Evolutionary conservation across 2,888 invertebrate species (phyloP), one percentile per base, ranked within the genome.

Genomic region (Tuberolachnus salignus): DNA sequence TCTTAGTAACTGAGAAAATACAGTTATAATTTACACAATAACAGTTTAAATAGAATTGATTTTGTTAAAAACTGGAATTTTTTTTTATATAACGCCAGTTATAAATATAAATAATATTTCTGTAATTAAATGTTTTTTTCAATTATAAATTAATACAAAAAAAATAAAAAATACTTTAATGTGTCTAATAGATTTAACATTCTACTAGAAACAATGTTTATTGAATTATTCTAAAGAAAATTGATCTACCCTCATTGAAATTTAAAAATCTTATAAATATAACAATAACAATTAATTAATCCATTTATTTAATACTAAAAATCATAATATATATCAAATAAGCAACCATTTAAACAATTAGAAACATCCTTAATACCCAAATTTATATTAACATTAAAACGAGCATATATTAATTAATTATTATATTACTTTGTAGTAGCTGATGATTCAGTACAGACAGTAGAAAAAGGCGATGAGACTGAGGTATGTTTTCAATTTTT

Each of bases 241-340:
- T n/a, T n/a, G n/a, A n/a, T n/a, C n/a, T n/a, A n/a, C n/a, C n/a
- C n/a, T n/a, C n/a, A n/a, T n/a, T n/a, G n/a, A n/a, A n/a, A n/a
- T n/a, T n/a, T n/a, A n/a, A n/a, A n/a, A n/a, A n/a, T n/a, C n/a
- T 19, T 23, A 42, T 61, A 51, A 63, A 51, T 61, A 49, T 61
- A 21, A 42, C n/a, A 63, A 63, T 42, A 42, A 42, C 19, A 49
- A 44, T 53, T 64, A 64, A 11, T 74, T 53, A n/a, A 53, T 53
- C 4, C 13, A 64, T 61, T 74, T 74, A 74, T 74, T 74, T 42
- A 74, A 42, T 74, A 74, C 63, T 63, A 74, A 74, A 74, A 74
- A 64, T 74, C 44, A 53, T 74, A 69, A 34, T 53, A 44, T 51
- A 63, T 63, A 73, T 63, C 34, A 74, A 74, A 73, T 63, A 73